A percentile compares a stretch with the other conserved stretches of the same genome.
phyloP scores from a whole-genome alignment of 2,888 invertebrate genomes.

The Hydriomena furcata region DNA sequence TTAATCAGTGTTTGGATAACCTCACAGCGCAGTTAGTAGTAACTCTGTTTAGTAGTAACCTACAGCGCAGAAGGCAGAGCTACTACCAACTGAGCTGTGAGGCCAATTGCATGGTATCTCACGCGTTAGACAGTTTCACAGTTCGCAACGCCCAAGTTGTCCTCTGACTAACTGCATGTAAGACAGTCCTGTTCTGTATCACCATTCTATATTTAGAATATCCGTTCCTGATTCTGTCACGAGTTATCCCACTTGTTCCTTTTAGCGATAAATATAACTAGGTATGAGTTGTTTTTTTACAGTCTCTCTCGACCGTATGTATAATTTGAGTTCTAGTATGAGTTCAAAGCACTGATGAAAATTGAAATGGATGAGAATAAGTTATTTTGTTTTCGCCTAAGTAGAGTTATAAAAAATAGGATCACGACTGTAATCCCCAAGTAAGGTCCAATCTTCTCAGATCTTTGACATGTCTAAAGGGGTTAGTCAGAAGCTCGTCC shows the following conservation, averaged over 20 bases:
- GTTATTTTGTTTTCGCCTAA: too few relatives aligned
- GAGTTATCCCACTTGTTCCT: slow-evolving; percentile 17
- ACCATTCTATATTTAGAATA: slow-evolving; percentile 22
- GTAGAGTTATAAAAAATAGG: too few relatives aligned
- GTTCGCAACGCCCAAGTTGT: neutral
- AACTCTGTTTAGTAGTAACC: too few relatives aligned
- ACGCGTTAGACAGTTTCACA: too few relatives aligned
- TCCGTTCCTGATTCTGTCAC: slow-evolving; percentile 19
- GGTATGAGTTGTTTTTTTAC: slow-evolving; percentile 34
- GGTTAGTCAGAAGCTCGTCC: too few relatives aligned
- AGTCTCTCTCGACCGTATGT: slow-evolving; percentile 31
- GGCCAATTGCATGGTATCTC: too few relatives aligned
- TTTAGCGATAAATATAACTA: slow-evolving; percentile 36
- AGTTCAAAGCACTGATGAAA: slow-evolving; percentile 29
- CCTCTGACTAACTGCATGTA: neutral
- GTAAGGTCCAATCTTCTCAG: too few relatives aligned
- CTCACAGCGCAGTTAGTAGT: too few relatives aligned
- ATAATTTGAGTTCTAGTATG: slow-evolving; percentile 27
- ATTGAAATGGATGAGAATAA: neutral
- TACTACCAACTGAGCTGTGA: too few relatives aligned
- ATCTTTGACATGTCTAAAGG: too few relatives aligned
- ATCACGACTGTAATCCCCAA: too few relatives aligned
- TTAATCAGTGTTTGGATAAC: neutral
- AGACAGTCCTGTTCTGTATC: slow-evolving; percentile 7
- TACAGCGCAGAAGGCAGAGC: too few relatives aligned